phyloP scores from a whole-genome alignment of 2,888 invertebrate genomes.

The Melanotus villosus region DNA sequence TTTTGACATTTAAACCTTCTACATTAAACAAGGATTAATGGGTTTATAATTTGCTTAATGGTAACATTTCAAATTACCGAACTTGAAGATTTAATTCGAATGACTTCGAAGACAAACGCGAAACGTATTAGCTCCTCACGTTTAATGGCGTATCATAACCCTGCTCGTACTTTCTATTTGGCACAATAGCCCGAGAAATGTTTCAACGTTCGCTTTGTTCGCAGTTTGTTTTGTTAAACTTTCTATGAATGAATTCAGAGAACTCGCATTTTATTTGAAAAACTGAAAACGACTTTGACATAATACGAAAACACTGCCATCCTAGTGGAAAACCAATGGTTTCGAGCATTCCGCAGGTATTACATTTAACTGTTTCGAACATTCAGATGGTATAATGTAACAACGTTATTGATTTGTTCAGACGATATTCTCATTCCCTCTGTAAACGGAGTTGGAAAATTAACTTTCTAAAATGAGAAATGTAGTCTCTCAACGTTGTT shows the following conservation, averaged over 20 bases:
- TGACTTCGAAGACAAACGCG: conserved; percentile 33
- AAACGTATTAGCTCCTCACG: conserved; percentile 28
- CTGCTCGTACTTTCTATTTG: conserved; percentile 19
- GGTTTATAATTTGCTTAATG: conserved; percentile 44
- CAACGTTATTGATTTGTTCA: no score
- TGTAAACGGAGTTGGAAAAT: no score
- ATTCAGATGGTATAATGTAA: no score
- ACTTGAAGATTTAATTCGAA: conserved; percentile 38
- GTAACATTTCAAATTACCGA: conserved; percentile 39
- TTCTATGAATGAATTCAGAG: conserved; percentile 7
- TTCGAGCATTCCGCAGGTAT: no score
- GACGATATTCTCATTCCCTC: no score
- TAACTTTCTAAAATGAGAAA: no score
- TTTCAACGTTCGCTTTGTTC: conserved; percentile 25
- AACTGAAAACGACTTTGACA: neutral
- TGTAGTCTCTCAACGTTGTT: no score
- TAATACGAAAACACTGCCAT: neutral
- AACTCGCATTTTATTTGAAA: neutral
- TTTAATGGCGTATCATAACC: conserved; percentile 26
- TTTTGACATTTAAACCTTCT: conserved; percentile 40
- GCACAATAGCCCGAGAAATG: conserved; percentile 27
- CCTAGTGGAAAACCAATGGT: no score
- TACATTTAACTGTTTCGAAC: no score
- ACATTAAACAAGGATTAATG: conserved; percentile 44
- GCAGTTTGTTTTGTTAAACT: conserved; percentile 22